Evolutionary conservation across 2,888 invertebrate species (phyloP).

Genomic region (Acronicta alni): DNA sequence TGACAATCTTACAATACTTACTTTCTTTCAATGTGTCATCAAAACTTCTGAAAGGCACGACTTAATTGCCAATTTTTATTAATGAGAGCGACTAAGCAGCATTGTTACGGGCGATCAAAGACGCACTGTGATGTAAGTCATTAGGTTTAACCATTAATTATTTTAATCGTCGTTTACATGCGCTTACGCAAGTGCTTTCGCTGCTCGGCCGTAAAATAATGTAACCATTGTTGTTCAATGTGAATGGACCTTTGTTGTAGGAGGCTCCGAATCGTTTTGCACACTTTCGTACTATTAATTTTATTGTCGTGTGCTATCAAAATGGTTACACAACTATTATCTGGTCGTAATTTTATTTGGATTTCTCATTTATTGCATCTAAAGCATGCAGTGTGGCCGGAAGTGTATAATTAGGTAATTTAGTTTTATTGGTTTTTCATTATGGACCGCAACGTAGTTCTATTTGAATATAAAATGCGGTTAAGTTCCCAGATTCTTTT

Average conservation of each 20-base stretch:
- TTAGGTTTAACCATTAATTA: slow-evolving; percentile 84
- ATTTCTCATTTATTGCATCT: slow-evolving; percentile 49
- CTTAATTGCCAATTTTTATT: slow-evolving; percentile 57
- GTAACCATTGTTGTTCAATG: slow-evolving; percentile 77
- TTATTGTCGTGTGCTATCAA: slow-evolving; percentile 63
- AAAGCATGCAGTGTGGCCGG: slow-evolving; percentile 19
- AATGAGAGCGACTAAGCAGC: slow-evolving; percentile 56
- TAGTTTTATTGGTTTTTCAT: slow-evolving; percentile 16
- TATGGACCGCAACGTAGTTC: not conserved
- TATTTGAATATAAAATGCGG: slow-evolving; percentile 2
- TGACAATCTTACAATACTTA: too few relatives aligned
- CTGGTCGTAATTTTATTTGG: slow-evolving; percentile 52
- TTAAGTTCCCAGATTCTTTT: slow-evolving; percentile 3
- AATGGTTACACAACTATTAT: slow-evolving; percentile 58
- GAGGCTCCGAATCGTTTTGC: slow-evolving; percentile 68
- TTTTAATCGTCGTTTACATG: slow-evolving; percentile 82
- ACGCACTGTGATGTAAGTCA: slow-evolving; percentile 75
- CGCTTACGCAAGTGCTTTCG: slow-evolving; percentile 83
- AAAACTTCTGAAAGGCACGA: slow-evolving; percentile 16
- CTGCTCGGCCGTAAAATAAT: slow-evolving; percentile 80
- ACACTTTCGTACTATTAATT: slow-evolving; percentile 73
- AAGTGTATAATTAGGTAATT: slow-evolving; percentile 35
- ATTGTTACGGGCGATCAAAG: slow-evolving; percentile 68
- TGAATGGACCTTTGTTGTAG: slow-evolving; percentile 81
- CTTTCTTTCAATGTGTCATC: slow-evolving; percentile 8